A percentile compares a stretch with the other conserved stretches of the same genome.
Conservation (phyloP, 2,888 invertebrate species). For the Meteorus cinctellus region DNA sequence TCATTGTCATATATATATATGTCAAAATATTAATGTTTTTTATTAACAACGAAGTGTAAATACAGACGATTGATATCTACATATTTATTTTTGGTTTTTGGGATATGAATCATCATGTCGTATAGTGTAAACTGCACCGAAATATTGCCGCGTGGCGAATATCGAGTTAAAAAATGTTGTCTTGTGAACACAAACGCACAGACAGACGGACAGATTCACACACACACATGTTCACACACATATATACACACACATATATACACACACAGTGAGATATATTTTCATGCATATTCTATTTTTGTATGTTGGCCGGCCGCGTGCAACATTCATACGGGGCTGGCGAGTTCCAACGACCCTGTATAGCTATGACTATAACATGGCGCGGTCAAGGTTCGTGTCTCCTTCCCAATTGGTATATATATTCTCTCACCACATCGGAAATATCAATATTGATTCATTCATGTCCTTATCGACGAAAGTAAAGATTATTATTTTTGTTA, state of each 20-base stretch:
- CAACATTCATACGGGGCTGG: slow-evolving; percentile 48
- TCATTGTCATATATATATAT: neutral
- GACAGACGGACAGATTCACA: neutral
- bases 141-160: neutral
- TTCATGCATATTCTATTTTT: slow-evolving; percentile 58
- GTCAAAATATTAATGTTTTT: neutral
- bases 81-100: neutral
- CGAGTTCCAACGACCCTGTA: slow-evolving; percentile 61
- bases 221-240: neutral
- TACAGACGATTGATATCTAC: neutral
- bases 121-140: neutral
- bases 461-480: neutral
- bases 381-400: slow-evolving; percentile 61
- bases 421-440: neutral
- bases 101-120: neutral
- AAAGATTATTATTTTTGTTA: neutral
- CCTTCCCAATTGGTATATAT: slow-evolving; percentile 32
- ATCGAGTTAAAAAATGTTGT: neutral
- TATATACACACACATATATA: too few relatives aligned
- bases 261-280: neutral
- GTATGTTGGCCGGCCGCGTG: slow-evolving; percentile 49
- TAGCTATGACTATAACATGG: slow-evolving; percentile 50
- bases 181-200: neutral
- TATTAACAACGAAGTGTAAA: neutral
- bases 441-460: slow-evolving; percentile 1